A percentile compares a stretch with the other conserved stretches of the same genome.
Conservation (phyloP, 2,113 vertebrate genomes). For the Myocastor coypus region DNA sequence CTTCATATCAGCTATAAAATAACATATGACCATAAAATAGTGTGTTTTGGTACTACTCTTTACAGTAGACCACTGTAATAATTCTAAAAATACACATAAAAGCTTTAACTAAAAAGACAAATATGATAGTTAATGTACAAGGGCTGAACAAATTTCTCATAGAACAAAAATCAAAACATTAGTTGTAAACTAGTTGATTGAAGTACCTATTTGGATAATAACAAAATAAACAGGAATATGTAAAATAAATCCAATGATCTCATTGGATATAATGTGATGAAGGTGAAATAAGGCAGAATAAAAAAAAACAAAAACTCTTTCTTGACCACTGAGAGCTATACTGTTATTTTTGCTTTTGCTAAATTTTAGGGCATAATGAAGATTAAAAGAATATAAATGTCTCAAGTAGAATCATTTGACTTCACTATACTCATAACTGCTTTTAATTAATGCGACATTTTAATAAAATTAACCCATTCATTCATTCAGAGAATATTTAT, state of each 20-base stretch:
- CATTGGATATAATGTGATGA: not conserved
- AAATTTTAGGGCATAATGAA: constrained; percentile 48
- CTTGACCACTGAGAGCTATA: not conserved
- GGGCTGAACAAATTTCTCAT: not conserved
- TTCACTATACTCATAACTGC: not conserved
- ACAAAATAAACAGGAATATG: not conserved
- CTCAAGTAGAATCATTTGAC: not conserved
- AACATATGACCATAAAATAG: not conserved
- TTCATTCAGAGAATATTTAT: constrained; percentile 36
- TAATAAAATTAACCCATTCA: not conserved
- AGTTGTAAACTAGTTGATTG: constrained; percentile 10
- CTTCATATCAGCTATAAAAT: not conserved
- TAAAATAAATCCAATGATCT: constrained; percentile 44
- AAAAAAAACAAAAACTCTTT: not conserved
- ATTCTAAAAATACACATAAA: not conserved
- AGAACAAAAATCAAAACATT: constrained; percentile 36
- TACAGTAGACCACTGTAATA: not conserved
- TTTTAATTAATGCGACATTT: constrained; percentile 45
- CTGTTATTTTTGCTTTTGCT: not conserved
- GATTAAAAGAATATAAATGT: constrained; percentile 36
- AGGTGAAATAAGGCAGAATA: constrained; percentile 54
- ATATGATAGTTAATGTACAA: not conserved
- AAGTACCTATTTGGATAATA: constrained; percentile 54
- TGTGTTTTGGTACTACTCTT: not conserved
- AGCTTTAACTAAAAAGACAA: not conserved